Conservation (phyloP, 2,113 vertebrate species). For the Tragelaphus scriptus region DNA sequence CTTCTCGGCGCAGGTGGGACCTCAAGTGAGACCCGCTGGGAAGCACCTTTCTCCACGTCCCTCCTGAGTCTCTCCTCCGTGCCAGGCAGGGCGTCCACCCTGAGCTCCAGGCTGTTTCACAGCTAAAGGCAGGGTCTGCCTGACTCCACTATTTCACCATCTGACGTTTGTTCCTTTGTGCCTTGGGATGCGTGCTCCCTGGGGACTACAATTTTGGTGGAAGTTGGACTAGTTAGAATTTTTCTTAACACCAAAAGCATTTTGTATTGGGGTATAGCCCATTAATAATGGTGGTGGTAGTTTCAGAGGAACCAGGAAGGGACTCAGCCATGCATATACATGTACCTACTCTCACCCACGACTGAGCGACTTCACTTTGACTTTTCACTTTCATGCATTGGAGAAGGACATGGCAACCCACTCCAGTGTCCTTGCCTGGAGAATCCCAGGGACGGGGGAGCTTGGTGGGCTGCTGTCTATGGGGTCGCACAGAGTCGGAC, state of each 20-base stretch:
- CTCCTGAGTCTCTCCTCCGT: not conserved
- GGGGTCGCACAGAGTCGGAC: too few relatives aligned
- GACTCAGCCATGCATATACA: not conserved
- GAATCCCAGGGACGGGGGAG: too few relatives aligned
- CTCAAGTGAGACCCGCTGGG: not conserved
- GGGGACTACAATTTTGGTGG: too few relatives aligned
- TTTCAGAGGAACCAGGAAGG: not conserved
- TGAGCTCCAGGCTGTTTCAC: not conserved
- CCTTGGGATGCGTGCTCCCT: accelerated
- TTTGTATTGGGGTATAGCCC: not conserved
- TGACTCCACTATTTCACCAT: accelerated
- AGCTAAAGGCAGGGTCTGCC: accelerated
- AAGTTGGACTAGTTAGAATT: accelerated
- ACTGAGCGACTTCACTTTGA: too few relatives aligned
- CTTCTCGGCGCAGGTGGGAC: not conserved
- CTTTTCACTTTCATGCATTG: too few relatives aligned
- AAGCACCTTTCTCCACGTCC: not conserved
- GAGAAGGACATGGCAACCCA: too few relatives aligned
- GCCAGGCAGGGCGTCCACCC: accelerated
- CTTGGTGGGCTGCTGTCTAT: too few relatives aligned
- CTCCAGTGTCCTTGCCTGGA: too few relatives aligned
- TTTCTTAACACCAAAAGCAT: not conserved
- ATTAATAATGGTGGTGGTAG: not conserved
- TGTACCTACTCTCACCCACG: not conserved
- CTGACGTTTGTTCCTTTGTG: accelerated